Evolutionary conservation across 2,888 invertebrate species (phyloP).

Genomic region (Entomobrya multifasciata): DNA sequence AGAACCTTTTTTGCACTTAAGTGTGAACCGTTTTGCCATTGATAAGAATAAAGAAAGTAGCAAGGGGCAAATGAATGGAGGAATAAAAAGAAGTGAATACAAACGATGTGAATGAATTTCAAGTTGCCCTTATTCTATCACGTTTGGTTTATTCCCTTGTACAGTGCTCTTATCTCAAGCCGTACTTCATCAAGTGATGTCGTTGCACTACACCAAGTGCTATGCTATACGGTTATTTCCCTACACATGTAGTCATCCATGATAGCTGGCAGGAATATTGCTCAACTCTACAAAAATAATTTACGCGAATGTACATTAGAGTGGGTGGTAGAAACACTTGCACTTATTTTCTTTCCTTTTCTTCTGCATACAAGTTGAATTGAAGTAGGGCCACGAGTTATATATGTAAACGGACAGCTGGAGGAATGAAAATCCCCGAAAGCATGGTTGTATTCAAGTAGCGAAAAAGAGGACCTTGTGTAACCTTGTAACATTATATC

Average conservation of each 20-base stretch:
- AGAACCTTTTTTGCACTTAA: conserved; percentile 8
- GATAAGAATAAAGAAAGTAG: not conserved
- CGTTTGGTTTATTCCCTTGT: conserved; percentile 2
- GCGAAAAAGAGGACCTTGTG: too few species aligned
- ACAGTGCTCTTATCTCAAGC: conserved; percentile 12
- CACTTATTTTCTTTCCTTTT: not conserved
- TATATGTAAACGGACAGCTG: too few species aligned
- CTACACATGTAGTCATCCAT: conserved; percentile 5
- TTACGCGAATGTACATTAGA: too few species aligned
- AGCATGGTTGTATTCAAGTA: too few species aligned
- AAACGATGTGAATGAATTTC: conserved; percentile 36
- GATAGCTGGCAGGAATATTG: conserved; percentile 12
- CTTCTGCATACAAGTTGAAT: too few species aligned
- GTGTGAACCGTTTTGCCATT: not conserved
- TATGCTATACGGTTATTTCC: too few species aligned
- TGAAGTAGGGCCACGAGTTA: too few species aligned
- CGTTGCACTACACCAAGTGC: not conserved
- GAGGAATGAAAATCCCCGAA: too few species aligned
- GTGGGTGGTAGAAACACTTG: too few species aligned
- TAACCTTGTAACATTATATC: too few species aligned
- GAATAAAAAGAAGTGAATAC: not conserved
- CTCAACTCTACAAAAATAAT: conserved; percentile 20
- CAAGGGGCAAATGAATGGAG: conserved; percentile 25
- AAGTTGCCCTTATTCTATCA: conserved; percentile 20
- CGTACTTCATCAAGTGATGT: conserved; percentile 4